A percentile compares a stretch with the other conserved stretches of the same genome.
These are phyloP conservation scores for Pogoniulus pusillus DNA, from an alignment of 2,797 vertebrate species.

Conservation along the genomic window DNA sequence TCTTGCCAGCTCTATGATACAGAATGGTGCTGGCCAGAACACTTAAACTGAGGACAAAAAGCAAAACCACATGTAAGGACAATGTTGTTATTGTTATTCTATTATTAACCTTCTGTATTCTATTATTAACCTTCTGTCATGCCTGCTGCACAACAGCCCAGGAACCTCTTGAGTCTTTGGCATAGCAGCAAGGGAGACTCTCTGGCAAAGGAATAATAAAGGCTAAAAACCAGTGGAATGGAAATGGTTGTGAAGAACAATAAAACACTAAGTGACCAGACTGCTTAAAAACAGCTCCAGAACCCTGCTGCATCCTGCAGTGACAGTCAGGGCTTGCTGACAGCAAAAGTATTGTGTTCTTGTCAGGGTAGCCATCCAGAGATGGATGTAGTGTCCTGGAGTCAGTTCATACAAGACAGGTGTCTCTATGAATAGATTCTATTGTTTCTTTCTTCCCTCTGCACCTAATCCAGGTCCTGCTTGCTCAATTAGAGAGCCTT, in stretches of 20 bases:
- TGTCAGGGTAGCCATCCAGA: not conserved
- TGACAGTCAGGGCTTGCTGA: not conserved
- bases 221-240: constrained; percentile 2
- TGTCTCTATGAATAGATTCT: too few relatives aligned
- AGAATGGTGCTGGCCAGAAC: not conserved
- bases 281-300: not conserved
- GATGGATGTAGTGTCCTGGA: not conserved
- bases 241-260: constrained; percentile 7
- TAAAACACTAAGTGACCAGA: not conserved
- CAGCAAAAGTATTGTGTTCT: not conserved
- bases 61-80: not conserved
- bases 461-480: constrained; percentile 71
- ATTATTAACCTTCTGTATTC: too few relatives aligned
- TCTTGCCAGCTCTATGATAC: not conserved
- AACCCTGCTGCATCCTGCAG: not conserved
- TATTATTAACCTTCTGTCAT: constrained; percentile 56
- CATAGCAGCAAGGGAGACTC: constrained; percentile 21
- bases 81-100: too few relatives aligned
- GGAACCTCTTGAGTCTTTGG: constrained; percentile 47
- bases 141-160: constrained; percentile 35
- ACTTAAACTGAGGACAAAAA: not conserved
- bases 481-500: constrained; percentile 77
- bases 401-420: not conserved
- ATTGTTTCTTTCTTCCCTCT: not conserved
- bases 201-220: constrained; percentile 38